Evolutionary conservation across 2,797 vertebrate species (phyloP).

Genomic region (Chelidonichthys spinosus): DNA sequence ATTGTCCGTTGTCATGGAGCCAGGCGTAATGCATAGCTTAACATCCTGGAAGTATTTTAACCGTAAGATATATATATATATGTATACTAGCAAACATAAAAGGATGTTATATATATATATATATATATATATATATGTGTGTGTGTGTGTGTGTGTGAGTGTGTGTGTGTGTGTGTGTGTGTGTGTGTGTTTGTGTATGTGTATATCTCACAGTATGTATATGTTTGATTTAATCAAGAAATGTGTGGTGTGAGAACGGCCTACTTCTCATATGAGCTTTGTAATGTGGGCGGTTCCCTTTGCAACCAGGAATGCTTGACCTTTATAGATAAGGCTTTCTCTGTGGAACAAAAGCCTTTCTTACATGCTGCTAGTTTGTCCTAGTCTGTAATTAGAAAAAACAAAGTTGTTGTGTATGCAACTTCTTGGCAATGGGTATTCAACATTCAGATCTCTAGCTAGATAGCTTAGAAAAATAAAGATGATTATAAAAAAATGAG

Average conservation of each 20-base stretch:
- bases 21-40: conserved; percentile 60
- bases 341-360: conserved; percentile 76
- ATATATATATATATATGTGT: no score
- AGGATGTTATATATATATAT: conserved; percentile 16
- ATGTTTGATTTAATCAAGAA: conserved; percentile 60
- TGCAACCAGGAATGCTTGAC: conserved; percentile 74
- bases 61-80: conserved; percentile 37
- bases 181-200: no score
- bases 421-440: conserved; percentile 38
- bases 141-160: no score
- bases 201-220: neutral
- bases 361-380: conserved; percentile 68
- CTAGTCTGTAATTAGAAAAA: conserved; percentile 53
- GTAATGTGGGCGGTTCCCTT: conserved; percentile 69
- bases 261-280: conserved; percentile 66
- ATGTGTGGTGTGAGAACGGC: conserved; percentile 64
- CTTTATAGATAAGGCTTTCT: conserved; percentile 81
- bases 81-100: no score
- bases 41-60: conserved; percentile 34
- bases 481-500: conserved; percentile 3
- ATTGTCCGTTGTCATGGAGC: conserved; percentile 68
- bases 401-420: conserved; percentile 49
- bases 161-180: no score
- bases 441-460: conserved; percentile 25
- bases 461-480: conserved; percentile 19